Evolutionary conservation across 1,140 invertebrate genomes (phyloP).

Genomic region (Triops longicaudatus): DNA sequence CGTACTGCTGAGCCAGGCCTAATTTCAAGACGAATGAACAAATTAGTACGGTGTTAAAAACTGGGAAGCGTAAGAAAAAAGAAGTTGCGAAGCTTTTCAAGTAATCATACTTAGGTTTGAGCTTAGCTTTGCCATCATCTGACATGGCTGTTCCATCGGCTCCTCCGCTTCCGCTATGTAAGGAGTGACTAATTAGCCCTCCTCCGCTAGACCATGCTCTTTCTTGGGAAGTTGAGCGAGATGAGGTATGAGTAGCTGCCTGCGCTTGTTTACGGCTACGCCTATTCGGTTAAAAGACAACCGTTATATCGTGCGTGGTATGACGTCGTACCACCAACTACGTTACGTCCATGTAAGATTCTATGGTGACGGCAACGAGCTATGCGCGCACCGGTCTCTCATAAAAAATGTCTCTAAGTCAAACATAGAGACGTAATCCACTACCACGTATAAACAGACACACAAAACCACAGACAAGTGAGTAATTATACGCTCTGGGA

Average conservation of each 20-base stretch:
- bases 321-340: no score
- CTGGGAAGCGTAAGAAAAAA: background rate
- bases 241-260: constrained; percentile 8
- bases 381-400: no score
- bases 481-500: background rate
- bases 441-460: background rate
- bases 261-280: background rate
- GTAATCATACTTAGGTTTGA: background rate
- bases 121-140: constrained; percentile 1
- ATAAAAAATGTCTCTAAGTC: background rate
- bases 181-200: background rate
- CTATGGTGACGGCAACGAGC: no score
- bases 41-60: no score
- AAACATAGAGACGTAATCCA: background rate
- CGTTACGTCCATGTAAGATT: no score
- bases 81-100: background rate
- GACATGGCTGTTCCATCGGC: background rate
- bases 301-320: no score
- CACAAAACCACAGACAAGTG: background rate
- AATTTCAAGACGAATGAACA: background rate
- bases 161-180: background rate
- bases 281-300: background rate
- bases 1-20: background rate
- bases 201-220: background rate
- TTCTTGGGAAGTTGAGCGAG: background rate